Evolutionary conservation across 2,797 vertebrate genomes (phyloP).

Genomic region (Rhynchotus rufescens): DNA sequence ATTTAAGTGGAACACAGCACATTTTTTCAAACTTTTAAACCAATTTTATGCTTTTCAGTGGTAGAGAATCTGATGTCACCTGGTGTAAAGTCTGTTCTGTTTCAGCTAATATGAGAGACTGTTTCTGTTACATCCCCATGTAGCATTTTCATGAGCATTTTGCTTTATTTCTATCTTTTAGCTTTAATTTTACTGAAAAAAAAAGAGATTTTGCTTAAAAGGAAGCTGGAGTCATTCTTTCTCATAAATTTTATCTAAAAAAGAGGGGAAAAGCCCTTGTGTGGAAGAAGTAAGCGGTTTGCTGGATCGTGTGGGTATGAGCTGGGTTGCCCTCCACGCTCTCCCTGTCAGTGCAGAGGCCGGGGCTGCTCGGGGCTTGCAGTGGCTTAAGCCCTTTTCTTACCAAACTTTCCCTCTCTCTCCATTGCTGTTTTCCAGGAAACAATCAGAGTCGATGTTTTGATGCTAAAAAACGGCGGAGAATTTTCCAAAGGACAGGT

Average conservation of each 20-base stretch:
- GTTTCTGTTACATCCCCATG: neutral
- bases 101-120: neutral
- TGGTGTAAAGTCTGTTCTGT: neutral
- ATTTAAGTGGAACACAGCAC: neutral
- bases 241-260: neutral
- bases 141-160: neutral
- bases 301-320: neutral
- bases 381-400: neutral
- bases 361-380: neutral
- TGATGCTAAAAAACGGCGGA: slow-evolving; percentile 77
- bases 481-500: slow-evolving; percentile 81
- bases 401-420: neutral
- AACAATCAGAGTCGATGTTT: slow-evolving; percentile 87
- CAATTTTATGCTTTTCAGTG: neutral
- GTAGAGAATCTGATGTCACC: neutral
- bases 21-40: neutral
- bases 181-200: neutral
- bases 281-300: neutral
- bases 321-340: fast-evolving
- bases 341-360: neutral
- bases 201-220: neutral
- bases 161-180: neutral
- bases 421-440: slow-evolving; percentile 80
- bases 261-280: neutral
- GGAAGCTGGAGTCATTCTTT: neutral